Evolutionary conservation across 2,888 invertebrate genomes (phyloP).

Genomic region (Cenopis cana): DNA sequence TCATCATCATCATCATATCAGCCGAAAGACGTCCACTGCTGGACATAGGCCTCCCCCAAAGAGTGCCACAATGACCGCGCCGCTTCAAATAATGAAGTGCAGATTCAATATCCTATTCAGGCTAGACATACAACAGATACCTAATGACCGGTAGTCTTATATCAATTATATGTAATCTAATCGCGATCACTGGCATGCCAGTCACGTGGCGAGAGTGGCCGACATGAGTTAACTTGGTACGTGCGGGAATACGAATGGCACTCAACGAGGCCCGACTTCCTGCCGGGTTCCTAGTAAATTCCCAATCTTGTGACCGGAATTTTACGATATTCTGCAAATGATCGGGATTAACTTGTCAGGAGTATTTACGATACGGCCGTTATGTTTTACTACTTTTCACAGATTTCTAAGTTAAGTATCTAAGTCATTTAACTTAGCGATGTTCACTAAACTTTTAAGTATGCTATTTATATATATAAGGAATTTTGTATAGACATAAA

Average conservation of each 20-base stretch:
- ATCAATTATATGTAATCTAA: neutral
- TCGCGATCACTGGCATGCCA: slow-evolving; percentile 9
- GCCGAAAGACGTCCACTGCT: too few relatives aligned
- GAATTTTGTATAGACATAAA: too few relatives aligned
- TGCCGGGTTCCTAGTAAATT: slow-evolving; percentile 14
- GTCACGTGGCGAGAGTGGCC: slow-evolving; percentile 9
- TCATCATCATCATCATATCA: too few relatives aligned
- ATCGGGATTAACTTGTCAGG: neutral
- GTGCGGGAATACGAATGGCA: slow-evolving; percentile 20
- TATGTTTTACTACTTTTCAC: neutral
- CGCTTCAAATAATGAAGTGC: too few relatives aligned
- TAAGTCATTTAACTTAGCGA: neutral
- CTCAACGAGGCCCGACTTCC: slow-evolving; percentile 19
- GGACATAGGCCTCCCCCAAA: too few relatives aligned
- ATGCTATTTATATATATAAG: too few relatives aligned
- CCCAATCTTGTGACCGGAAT: slow-evolving; percentile 5
- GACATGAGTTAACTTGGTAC: slow-evolving; percentile 27
- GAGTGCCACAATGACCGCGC: too few relatives aligned
- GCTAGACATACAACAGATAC: slow-evolving; percentile 8
- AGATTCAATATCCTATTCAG: neutral
- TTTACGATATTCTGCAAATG: slow-evolving; percentile 1
- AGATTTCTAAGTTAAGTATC: too few relatives aligned
- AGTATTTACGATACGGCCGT: neutral
- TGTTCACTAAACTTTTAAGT: neutral
- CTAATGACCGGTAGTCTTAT: neutral